Evolutionary conservation across 2,113 vertebrate genomes (phyloP), one percentile per base, ranked within the genome.

Genomic region (Atherinomorus stipes): DNA sequence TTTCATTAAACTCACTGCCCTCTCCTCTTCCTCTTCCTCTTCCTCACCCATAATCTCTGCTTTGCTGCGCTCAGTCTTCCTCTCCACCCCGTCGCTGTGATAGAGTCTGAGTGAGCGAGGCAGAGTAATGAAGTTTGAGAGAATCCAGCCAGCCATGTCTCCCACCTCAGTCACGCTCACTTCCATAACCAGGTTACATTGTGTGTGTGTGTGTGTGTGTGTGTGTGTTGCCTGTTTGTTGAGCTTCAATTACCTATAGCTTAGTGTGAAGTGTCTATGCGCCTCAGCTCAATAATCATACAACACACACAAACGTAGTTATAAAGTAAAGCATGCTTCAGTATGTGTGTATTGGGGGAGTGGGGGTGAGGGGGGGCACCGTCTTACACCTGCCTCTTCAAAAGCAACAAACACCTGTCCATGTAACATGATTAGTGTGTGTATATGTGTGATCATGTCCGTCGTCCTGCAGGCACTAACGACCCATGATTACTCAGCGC

Each of bases 131-230:
- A 69, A 49, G 58, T 75, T 72, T 51, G 62, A 76, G 62, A 67
- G 74, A 18, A 68, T 47, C 61, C 2, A 5, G 16, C 13, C 58
- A 19, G 28, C 42, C 23, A 38, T 4, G 7, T 75, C 74, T 72
- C 74, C 62, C 81, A 71, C 58, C 26, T 75, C 85, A 75, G 74
- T 75, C 77, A 78, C 16, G 42, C 77, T 84, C 62, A 23, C 69
- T 7, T 54, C 45, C 38, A 40, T 77, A 74, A 80, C 51, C 80
- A 60, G 75, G 61, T 86, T 80, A 76, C 31, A 9, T 0, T 31
- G 4, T 65, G 51, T 68, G 57, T 56, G 34, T 71, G 57, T 71
- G 57, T 60, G n/a, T 53, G 31, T 40, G 50, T 44, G 40, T 34
- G 49, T 12, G 23, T 6, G 59, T 22, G 4, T 2, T 38, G 40